A percentile compares a stretch with the other conserved stretches of the same genome.
phyloP scores from a whole-genome alignment of 2,888 invertebrate species.

The Athalia rosae region DNA sequence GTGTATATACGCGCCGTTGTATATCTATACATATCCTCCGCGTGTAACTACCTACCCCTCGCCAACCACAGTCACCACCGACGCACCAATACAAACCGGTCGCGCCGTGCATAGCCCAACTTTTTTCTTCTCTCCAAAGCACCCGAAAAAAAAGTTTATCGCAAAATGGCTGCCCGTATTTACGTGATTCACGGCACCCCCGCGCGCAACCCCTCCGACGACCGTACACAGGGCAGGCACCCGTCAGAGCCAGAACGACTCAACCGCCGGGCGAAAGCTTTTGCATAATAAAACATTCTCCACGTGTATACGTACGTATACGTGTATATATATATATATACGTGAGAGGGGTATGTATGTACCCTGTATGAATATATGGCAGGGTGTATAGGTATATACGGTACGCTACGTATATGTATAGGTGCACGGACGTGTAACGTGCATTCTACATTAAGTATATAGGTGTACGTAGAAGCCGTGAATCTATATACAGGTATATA shows the following conservation, averaged over 20 bases:
- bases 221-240: constrained; percentile 33
- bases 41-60: not conserved
- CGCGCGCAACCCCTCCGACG: constrained; percentile 46
- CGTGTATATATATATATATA: not conserved
- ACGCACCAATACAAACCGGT: too few species aligned
- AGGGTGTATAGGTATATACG: not conserved
- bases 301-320: constrained; percentile 2
- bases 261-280: constrained; percentile 72
- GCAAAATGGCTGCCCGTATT: constrained; percentile 73
- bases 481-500: not conserved
- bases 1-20: not conserved
- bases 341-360: not conserved
- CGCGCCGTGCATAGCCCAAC: constrained; percentile 63
- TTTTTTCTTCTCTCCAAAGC: constrained; percentile 62
- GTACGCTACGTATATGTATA: not conserved
- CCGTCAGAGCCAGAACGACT: constrained; percentile 67
- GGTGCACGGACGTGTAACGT: too few species aligned
- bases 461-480: not conserved
- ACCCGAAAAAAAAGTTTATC: constrained; percentile 68
- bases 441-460: too few species aligned
- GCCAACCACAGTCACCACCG: constrained; percentile 5
- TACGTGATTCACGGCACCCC: constrained; percentile 69
- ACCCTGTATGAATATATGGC: not conserved
- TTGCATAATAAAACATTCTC: constrained; percentile 72
- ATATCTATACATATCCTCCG: not conserved